Base-by-base conservation (phyloP, 2,113 vertebrate species). In the Oreochromis tanganicae region DNA sequence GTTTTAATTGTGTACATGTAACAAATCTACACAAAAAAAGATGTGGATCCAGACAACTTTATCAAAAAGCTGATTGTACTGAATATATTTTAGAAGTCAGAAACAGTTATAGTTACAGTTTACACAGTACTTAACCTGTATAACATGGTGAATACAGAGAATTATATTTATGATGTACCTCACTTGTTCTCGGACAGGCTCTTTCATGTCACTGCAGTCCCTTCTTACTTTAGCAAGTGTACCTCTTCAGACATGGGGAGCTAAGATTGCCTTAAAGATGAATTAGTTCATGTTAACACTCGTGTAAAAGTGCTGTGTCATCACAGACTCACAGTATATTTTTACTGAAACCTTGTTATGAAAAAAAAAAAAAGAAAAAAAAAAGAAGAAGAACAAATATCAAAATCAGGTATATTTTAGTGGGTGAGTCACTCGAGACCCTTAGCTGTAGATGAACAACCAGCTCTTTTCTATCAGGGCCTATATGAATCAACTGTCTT, bases 281-380 rank as follows among this genome's bases (percentile, higher is more conserved):
- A 52, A 34, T 52, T 50, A 78, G 27, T 32, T 52, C 27, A 52
- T 50, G 46, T n/a, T 78, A 52, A 27, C 27, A 34, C 46, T 78
- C 27, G 27, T 78, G 73, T 10, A 9, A 52, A 63, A 82, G 34
- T 55, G 56, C 43, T 80, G 13, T 13, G 81, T 27, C 82, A 90
- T 90, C 80, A 89, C 91, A 12, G 83, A 95, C 88, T 88, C 86
- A 87, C 83, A 83, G 90, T 66, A 92, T 85, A 87, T 89, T 94
- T 3, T 93, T 90, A 95, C 93, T 93, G 36, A 86, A 85, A 78
- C 27, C 17, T 32, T 4, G 16, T 50, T 78, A 50, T 12, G 10
- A 34, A 32, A 32, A 32, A 5, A 32, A 32, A 4, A 9, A 24
- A 24, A 24, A 24, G 3, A 24, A 24, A 24, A n/a, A 10, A 55